Evolutionary conservation across 53 echinoderm and acorn worm genomes (phyloP).

Genomic region (Patiria pectinifera): DNA sequence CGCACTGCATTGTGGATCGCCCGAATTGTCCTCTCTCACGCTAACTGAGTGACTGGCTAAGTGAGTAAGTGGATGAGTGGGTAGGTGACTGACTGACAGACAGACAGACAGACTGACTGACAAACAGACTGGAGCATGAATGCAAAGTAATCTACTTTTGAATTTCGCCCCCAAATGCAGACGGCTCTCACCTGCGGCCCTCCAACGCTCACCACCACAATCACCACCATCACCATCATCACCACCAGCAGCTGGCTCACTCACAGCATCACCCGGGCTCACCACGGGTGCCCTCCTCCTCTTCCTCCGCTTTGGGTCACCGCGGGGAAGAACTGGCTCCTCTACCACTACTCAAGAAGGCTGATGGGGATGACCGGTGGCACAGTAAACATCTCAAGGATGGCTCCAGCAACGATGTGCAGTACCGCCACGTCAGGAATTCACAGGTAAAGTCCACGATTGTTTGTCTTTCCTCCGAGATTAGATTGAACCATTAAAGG

Average conservation of each 20-base stretch:
- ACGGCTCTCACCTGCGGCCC: conserved; percentile 63
- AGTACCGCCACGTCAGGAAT: conserved; percentile 67
- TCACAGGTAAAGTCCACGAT: conserved; percentile 38
- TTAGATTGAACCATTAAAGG: too few species aligned
- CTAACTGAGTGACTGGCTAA: too few species aligned
- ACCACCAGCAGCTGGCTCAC: conserved; percentile 57
- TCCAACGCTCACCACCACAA: conserved; percentile 55
- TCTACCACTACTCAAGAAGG: conserved; percentile 82
- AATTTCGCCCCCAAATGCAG: conserved; percentile 6
- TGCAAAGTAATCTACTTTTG: too few species aligned
- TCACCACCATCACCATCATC: conserved; percentile 63
- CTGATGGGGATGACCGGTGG: conserved; percentile 68
- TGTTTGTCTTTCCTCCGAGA: not conserved
- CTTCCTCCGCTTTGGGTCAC: conserved; percentile 46
- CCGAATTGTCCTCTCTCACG: too few species aligned
- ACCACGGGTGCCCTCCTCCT: conserved; percentile 40
- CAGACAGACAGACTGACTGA: too few species aligned
- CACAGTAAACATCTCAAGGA: conserved; percentile 52
- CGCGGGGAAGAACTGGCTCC: conserved; percentile 61
- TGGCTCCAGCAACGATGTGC: conserved; percentile 57
- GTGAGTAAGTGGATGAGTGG: too few species aligned
- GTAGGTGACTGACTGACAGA: too few species aligned
- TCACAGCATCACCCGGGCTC: conserved; percentile 53
- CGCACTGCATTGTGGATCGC: too few species aligned
- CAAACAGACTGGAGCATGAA: too few species aligned